phyloP scores from a whole-genome alignment of 2,797 vertebrate genomes.

The Thalassophryne amazonica region DNA sequence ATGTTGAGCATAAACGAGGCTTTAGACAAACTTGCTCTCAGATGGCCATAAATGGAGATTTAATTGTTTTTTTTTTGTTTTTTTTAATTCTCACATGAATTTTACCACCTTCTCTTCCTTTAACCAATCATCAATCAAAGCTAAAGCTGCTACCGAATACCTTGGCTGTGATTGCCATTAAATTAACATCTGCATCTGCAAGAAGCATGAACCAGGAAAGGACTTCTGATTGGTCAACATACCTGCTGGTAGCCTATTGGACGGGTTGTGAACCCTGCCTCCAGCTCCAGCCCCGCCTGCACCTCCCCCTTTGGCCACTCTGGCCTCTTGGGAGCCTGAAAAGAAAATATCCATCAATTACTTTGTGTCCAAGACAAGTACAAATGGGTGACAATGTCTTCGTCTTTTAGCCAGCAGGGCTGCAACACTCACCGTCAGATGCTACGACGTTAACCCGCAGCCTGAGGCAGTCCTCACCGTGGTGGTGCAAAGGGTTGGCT shows the following conservation, averaged over 20 bases:
- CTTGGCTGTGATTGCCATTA: no score
- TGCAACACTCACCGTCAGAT: slow-evolving; percentile 81
- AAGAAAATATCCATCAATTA: slow-evolving; percentile 18
- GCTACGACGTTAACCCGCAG: slow-evolving; percentile 83
- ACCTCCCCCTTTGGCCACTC: slow-evolving; percentile 66
- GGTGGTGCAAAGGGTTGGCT: slow-evolving; percentile 91
- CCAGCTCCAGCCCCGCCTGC: slow-evolving; percentile 44
- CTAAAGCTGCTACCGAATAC: no score
- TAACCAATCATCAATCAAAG: no score
- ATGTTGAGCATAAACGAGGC: no score
- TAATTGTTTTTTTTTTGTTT: no score
- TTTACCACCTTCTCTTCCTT: no score
- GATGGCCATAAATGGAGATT: no score
- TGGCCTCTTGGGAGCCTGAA: slow-evolving; percentile 77
- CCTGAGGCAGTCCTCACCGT: slow-evolving; percentile 85
- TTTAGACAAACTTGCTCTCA: no score
- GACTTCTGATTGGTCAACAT: slow-evolving; percentile 27
- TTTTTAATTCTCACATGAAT: no score
- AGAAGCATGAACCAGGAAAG: no score
- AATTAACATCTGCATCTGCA: no score
- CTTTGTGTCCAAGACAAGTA: neutral
- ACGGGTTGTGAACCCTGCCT: slow-evolving; percentile 73
- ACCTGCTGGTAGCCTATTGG: slow-evolving; percentile 80
- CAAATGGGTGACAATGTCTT: neutral
- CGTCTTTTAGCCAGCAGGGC: neutral